These are phyloP conservation scores for Galeruca laticollis DNA, from an alignment of 2,888 invertebrate species.

Conservation along the genomic window DNA sequence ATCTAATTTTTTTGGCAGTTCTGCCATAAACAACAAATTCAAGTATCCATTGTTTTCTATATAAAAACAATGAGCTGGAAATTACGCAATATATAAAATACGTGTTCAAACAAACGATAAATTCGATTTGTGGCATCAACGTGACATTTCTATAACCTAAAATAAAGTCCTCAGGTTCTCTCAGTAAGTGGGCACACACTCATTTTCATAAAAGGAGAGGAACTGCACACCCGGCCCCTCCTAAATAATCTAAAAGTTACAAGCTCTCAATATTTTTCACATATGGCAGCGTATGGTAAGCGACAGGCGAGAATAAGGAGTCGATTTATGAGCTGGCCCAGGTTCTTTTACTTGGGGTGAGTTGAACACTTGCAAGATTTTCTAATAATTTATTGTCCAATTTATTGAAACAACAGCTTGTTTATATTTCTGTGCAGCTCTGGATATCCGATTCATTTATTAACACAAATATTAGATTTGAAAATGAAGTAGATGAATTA, in stretches of 20 bases:
- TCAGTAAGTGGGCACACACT: conserved; percentile 16
- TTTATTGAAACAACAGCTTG: conserved; percentile 24
- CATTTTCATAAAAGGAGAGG: conserved; percentile 20
- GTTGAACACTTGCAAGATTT: conserved; percentile 32
- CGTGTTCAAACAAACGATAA: neutral
- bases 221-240: neutral
- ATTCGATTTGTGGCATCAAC: neutral
- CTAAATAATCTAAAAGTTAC: conserved; percentile 33
- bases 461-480: too few species aligned
- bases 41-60: too few species aligned
- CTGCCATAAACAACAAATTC: too few species aligned
- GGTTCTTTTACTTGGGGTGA: conserved; percentile 22
- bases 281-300: conserved; percentile 35
- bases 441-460: neutral
- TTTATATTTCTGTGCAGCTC: conserved; percentile 18
- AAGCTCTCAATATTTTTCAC: conserved; percentile 35
- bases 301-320: conserved; percentile 38
- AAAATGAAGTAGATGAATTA: too few species aligned
- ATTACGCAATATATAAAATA: too few species aligned
- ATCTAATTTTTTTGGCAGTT: too few species aligned
- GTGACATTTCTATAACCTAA: conserved; percentile 15
- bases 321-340: conserved; percentile 31
- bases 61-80: too few species aligned
- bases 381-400: conserved; percentile 27
- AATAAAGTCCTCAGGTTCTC: neutral